Conservation (phyloP, 2,113 vertebrate genomes). For the Tachysurus vachellii region DNA sequence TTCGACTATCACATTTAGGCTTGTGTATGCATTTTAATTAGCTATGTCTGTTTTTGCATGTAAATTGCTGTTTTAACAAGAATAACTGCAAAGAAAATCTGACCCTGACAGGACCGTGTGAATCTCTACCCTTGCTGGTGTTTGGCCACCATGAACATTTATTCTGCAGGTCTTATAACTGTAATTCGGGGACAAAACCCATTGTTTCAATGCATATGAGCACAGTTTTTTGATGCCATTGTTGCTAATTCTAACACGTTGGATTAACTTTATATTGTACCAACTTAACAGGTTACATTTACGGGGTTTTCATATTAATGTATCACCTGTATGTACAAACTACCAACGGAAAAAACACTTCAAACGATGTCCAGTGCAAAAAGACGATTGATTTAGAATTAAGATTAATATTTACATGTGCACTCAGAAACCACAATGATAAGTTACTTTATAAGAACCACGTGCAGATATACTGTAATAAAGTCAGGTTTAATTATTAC, state of each 20-base stretch:
- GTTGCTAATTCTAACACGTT: neutral
- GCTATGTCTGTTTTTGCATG: neutral
- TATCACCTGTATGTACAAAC: neutral
- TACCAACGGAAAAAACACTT: neutral
- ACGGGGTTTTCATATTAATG: neutral
- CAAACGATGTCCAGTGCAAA: neutral
- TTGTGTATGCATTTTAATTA: neutral
- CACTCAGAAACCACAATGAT: neutral
- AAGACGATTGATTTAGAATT: neutral
- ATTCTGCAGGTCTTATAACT: neutral
- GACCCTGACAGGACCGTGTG: neutral
- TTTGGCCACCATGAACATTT: neutral
- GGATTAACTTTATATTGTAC: neutral
- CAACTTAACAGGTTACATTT: neutral
- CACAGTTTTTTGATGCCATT: neutral
- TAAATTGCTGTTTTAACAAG: neutral
- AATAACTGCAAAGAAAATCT: neutral
- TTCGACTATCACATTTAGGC: neutral
- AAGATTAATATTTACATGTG: neutral
- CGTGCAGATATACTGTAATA: no score
- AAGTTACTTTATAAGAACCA: neutral
- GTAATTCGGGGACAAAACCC: neutral
- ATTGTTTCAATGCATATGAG: neutral
- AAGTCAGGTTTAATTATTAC: neutral
- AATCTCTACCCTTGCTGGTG: neutral